phyloP scores from a whole-genome alignment of 2,888 invertebrate genomes.

The Lamellibrachia satsuma region DNA sequence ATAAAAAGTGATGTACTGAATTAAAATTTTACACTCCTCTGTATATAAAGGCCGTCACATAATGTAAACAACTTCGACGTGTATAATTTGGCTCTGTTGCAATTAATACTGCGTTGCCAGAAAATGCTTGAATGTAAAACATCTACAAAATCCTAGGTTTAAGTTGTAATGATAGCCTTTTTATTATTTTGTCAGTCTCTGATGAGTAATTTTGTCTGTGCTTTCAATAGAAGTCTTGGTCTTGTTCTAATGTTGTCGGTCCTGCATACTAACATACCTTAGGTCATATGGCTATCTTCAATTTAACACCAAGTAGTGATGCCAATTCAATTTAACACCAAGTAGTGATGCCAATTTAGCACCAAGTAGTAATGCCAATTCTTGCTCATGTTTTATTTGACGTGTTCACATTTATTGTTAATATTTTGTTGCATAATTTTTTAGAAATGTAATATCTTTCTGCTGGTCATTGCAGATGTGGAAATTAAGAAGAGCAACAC shows the following conservation, averaged over 20 bases:
- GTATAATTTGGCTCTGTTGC: no score
- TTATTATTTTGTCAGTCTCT: background rate
- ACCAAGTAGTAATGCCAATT: no score
- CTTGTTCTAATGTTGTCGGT: no score
- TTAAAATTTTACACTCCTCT: no score
- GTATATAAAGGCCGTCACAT: no score
- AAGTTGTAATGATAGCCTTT: background rate
- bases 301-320: background rate
- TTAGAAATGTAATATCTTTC: slow-evolving; percentile 22
- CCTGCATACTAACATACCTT: background rate
- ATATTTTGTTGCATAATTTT: background rate
- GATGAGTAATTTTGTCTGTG: background rate
- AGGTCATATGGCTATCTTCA: background rate
- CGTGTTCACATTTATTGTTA: background rate
- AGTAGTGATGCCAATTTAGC: no score
- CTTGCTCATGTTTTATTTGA: no score
- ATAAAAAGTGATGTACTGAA: no score
- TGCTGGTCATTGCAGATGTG: slow-evolving; percentile 46
- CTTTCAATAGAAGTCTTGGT: background rate
- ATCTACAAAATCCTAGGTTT: background rate
- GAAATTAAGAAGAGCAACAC: slow-evolving; percentile 46
- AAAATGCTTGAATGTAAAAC: background rate
- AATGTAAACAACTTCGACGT: no score
- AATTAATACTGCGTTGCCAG: no score
- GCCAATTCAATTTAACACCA: no score